phyloP scores from a whole-genome alignment of 2,888 invertebrate genomes.

The Patella ulyssiponensis region DNA sequence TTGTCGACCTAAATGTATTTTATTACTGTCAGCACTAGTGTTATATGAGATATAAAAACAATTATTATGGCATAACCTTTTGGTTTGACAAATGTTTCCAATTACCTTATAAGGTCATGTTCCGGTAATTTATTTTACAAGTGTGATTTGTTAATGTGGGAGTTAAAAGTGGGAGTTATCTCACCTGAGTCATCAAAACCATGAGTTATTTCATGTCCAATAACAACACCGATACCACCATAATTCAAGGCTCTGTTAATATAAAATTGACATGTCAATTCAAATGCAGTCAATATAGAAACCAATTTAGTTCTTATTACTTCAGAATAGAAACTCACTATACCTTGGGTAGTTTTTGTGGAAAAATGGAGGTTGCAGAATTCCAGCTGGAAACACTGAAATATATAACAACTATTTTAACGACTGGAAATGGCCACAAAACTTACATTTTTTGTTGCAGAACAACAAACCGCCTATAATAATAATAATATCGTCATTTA shows the following conservation, averaged over 20 bases:
- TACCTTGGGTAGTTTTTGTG: conserved; percentile 88
- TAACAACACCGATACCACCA: conserved; percentile 97
- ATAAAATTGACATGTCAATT: neutral
- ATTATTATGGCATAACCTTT: no score
- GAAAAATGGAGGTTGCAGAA: conserved; percentile 72
- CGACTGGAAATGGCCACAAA: no score
- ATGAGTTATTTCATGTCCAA: conserved; percentile 97
- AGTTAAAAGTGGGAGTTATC: no score
- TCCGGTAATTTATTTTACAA: no score
- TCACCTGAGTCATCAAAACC: conserved; percentile 81
- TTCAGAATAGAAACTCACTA: neutral
- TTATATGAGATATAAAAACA: no score
- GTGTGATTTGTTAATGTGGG: no score
- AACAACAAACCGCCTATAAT: no score
- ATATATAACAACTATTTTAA: conserved; percentile 36
- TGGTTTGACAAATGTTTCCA: no score
- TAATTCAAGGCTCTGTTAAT: conserved; percentile 84
- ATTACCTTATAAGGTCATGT: no score
- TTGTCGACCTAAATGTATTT: conserved; percentile 80
- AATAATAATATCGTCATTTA: no score
- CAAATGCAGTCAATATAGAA: neutral
- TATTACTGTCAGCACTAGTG: neutral
- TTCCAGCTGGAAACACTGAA: conserved; percentile 75
- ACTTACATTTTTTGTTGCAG: no score
- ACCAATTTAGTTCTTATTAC: neutral